Evolutionary conservation across 2,888 invertebrate genomes (phyloP).

Genomic region (Invenusta paracnida): DNA sequence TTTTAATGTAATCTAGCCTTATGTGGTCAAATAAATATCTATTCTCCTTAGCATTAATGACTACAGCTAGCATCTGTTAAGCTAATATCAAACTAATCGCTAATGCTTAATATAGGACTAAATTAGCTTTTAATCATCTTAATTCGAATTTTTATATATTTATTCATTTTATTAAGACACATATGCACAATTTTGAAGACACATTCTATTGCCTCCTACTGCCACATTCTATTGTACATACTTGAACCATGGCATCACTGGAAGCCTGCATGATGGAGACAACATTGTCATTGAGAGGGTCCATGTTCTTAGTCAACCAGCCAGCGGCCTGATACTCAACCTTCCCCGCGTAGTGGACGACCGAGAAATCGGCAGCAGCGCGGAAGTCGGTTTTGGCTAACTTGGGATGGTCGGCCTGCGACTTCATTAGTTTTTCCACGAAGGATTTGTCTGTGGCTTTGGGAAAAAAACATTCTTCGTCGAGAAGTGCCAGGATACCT

Average conservation of each 20-base stretch:
- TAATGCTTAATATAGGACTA: too few relatives aligned
- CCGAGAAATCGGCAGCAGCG: slow-evolving; percentile 82
- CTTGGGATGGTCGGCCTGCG: slow-evolving; percentile 92
- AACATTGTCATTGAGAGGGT: slow-evolving; percentile 96
- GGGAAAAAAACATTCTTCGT: slow-evolving; percentile 99
- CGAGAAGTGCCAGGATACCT: slow-evolving; percentile 94
- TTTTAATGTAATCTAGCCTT: too few relatives aligned
- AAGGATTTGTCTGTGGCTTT: slow-evolving; percentile 98
- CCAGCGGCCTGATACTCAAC: slow-evolving; percentile 73
- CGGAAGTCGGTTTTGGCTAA: slow-evolving; percentile 66
- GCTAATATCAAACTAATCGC: too few relatives aligned
- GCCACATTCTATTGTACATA: neutral
- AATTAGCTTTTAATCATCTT: too few relatives aligned
- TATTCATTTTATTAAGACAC: too few relatives aligned
- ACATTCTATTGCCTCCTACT: neutral
- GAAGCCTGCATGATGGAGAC: slow-evolving; percentile 90
- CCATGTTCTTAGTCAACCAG: slow-evolving; percentile 99
- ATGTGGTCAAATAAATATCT: too few relatives aligned
- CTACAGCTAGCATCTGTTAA: too few relatives aligned
- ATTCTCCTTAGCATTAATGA: too few relatives aligned
- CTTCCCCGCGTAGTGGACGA: slow-evolving; percentile 95
- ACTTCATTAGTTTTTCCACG: slow-evolving; percentile 90
- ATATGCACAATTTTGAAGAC: too few relatives aligned
- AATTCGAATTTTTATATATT: too few relatives aligned
- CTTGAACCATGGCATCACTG: slow-evolving; percentile 56